Conservation (phyloP, 2,797 vertebrate genomes). For the Alauda arvensis region DNA sequence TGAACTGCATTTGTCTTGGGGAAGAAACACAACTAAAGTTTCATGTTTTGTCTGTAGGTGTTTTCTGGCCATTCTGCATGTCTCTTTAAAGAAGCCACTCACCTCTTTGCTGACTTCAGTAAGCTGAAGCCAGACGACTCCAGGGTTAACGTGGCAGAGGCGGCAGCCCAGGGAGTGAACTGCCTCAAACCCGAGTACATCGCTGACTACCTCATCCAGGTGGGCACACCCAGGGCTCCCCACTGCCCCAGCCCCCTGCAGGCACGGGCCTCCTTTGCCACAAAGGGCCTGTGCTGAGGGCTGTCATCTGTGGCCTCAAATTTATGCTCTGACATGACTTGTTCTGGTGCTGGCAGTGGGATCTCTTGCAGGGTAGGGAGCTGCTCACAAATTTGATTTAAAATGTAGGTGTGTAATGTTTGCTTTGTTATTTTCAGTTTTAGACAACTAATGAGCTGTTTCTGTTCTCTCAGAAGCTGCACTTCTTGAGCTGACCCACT, state of each 20-base stretch:
- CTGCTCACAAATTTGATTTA: background rate
- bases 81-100: constrained; percentile 84
- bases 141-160: constrained; percentile 79
- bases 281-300: background rate
- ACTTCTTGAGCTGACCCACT: background rate
- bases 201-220: constrained; percentile 95
- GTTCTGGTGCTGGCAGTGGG: background rate
- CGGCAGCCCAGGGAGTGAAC: constrained; percentile 78
- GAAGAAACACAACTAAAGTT: background rate
- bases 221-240: constrained; percentile 20
- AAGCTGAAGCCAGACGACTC: constrained; percentile 85
- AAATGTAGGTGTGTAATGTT: background rate
- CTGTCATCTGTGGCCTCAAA: background rate
- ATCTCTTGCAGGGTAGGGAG: background rate
- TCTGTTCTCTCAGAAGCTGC: background rate
- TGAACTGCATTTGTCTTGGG: background rate
- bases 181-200: constrained; percentile 95
- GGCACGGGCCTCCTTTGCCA: accelerated
- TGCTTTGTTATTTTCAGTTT: background rate
- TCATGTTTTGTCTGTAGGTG: constrained; percentile 76
- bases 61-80: constrained; percentile 78
- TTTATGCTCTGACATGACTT: background rate
- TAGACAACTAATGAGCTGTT: background rate
- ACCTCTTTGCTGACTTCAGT: constrained; percentile 91
- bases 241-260: background rate